Evolutionary conservation across 1,140 invertebrate genomes (phyloP).

Genomic region (Drosophila bipectinata): DNA sequence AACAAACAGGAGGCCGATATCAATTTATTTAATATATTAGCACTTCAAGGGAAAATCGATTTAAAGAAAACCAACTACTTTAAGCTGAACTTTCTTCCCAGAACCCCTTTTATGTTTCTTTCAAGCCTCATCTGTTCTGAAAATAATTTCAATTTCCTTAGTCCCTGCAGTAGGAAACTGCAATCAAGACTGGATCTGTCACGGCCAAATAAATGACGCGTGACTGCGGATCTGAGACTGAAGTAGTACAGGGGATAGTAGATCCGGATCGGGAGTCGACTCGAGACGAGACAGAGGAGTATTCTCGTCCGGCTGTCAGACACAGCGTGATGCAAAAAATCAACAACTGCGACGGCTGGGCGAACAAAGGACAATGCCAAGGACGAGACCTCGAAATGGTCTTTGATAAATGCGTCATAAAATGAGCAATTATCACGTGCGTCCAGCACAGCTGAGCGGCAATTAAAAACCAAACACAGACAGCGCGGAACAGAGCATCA

Average conservation of each 20-base stretch:
- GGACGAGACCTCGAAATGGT: slow-evolving; percentile 39
- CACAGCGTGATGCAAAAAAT: slow-evolving; percentile 47
- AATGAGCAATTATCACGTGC: slow-evolving; percentile 67
- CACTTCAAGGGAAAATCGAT: not conserved
- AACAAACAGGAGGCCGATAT: not conserved
- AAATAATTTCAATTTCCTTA: slow-evolving; percentile 11
- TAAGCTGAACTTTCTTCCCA: not conserved
- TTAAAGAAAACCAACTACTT: not conserved
- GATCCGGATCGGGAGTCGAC: slow-evolving; percentile 7
- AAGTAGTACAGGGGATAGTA: not conserved
- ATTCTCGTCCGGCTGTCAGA: slow-evolving; percentile 37
- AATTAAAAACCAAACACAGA: slow-evolving; percentile 67
- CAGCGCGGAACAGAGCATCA: slow-evolving; percentile 47
- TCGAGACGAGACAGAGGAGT: not conserved
- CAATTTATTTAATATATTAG: too few relatives aligned
- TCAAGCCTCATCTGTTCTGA: not conserved
- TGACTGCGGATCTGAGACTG: slow-evolving; percentile 32
- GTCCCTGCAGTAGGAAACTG: slow-evolving; percentile 6
- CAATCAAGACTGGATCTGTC: slow-evolving; percentile 38
- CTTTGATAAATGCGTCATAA: slow-evolving; percentile 67
- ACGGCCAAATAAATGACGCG: slow-evolving; percentile 62
- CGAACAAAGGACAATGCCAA: slow-evolving; percentile 47
- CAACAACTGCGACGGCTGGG: slow-evolving; percentile 28
- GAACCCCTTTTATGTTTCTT: not conserved
- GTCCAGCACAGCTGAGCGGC: slow-evolving; percentile 45